Evolutionary conservation across 2,888 invertebrate genomes (phyloP), one percentile per base, ranked within the genome.

Genomic region (Rhamnusium bicolor): DNA sequence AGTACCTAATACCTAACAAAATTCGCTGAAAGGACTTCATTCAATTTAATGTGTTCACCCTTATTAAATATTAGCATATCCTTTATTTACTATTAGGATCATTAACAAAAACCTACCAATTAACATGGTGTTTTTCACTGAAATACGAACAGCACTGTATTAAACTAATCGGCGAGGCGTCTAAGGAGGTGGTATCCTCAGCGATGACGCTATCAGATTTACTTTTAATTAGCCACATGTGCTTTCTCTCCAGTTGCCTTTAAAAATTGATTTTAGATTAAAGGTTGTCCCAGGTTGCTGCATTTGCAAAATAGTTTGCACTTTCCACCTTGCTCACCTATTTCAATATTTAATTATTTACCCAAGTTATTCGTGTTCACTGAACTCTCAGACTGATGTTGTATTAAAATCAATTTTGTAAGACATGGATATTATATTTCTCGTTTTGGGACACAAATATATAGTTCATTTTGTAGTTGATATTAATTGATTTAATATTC

Each of bases 241-340:
- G 68, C 60, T 24, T 29, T 27, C 24, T 46, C 61, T 21, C 10
- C 54, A 14, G 29, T 8, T 54, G 66, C 68, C 68, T 46, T 68
- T 62, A 24, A 62, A 47, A 68, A 72, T 68, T 72, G 63, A 54
- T 72, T 72, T 68, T 40, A 62, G 51, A 72, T 68, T 72, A 68
- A 56, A 56, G 29, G 46, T 27, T 56, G 54, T 32, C 49, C 51
- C 71, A 32, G 47, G 71, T 60, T 58, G 54, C 46, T 71, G 71
- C 65, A 58, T 58, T 65, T 58, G 71, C 71, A 65, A 65, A 71
- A 56, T 58, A 65, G 19, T 47, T 58, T 58, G 49, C 14, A 58
- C 63, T 49, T 46, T 65, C 65, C 65, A 24, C 65, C 19, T 21
- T 54, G 65, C 32, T 53, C 40, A 32, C 29, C 29, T 53, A 51